Evolutionary conservation across 2,113 vertebrate genomes (phyloP).

Genomic region (Helogale parvula): DNA sequence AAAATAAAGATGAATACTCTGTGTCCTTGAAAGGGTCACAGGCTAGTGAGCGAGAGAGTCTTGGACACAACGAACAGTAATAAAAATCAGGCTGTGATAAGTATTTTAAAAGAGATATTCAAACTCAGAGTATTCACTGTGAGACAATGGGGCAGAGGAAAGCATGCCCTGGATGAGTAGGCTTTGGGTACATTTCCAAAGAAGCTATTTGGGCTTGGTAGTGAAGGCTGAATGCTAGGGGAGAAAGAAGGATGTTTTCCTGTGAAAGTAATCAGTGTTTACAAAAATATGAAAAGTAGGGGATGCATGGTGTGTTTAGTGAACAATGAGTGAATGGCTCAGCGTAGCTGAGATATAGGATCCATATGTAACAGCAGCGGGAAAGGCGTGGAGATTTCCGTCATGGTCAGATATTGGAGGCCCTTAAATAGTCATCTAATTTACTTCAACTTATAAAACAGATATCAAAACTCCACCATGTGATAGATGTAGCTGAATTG

Average conservation of each 20-base stretch:
- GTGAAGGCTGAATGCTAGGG: neutral
- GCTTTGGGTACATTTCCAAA: neutral
- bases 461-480: neutral
- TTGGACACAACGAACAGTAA: neutral
- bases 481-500: neutral
- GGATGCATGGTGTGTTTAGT: neutral
- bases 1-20: neutral
- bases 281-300: neutral
- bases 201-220: neutral
- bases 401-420: neutral
- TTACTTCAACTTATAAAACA: neutral
- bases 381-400: neutral
- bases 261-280: neutral
- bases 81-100: conserved; percentile 9
- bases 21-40: neutral
- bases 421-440: neutral
- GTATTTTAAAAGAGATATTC: neutral
- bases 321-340: neutral
- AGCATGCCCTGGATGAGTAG: neutral
- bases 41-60: neutral
- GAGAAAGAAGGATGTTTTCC: neutral
- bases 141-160: neutral
- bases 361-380: neutral
- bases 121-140: neutral
- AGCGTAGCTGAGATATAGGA: too few relatives aligned